Conservation (phyloP, 1,140 invertebrate genomes). For the Chrysopa pallens region DNA sequence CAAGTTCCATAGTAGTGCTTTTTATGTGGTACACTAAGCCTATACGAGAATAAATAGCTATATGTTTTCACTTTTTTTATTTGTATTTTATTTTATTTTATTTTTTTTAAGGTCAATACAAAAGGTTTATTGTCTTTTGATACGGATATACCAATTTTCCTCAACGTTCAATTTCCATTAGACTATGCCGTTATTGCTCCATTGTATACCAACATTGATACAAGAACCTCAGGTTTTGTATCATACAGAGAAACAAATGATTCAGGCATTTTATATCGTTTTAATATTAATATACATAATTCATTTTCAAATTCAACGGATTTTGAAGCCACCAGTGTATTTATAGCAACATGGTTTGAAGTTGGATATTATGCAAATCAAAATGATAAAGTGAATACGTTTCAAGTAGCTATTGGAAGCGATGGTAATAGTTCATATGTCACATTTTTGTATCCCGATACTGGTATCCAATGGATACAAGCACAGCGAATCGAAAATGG, state of each 20-base stretch:
- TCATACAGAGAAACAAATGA: constrained; percentile 63
- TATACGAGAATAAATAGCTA: no score
- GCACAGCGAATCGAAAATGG: constrained; percentile 41
- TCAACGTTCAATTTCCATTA: constrained; percentile 77
- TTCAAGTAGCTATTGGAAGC: constrained; percentile 68
- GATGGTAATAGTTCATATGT: constrained; percentile 66
- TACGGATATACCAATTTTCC: constrained; percentile 64
- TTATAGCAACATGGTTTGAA: constrained; percentile 49
- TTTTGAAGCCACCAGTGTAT: constrained; percentile 41
- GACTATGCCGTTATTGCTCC: constrained; percentile 80
- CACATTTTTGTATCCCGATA: constrained; percentile 69
- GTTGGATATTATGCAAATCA: constrained; percentile 37
- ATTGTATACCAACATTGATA: constrained; percentile 83
- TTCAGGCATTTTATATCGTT: constrained; percentile 38
- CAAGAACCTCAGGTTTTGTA: constrained; percentile 46
- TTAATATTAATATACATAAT: constrained; percentile 42
- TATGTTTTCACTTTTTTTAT: no score
- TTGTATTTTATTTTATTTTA: constrained; percentile 1
- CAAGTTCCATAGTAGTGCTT: no score
- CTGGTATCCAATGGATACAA: constrained; percentile 82
- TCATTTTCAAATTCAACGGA: constrained; percentile 45
- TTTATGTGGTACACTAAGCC: no score
- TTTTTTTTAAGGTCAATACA: constrained; percentile 60
- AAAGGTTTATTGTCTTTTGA: constrained; percentile 84
- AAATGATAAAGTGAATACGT: constrained; percentile 39